A percentile compares a stretch with the other conserved stretches of the same genome.
These are phyloP conservation scores for Sebastiscus albofasciatus DNA, from an alignment of 2,797 vertebrate genomes.

Conservation along the genomic window DNA sequence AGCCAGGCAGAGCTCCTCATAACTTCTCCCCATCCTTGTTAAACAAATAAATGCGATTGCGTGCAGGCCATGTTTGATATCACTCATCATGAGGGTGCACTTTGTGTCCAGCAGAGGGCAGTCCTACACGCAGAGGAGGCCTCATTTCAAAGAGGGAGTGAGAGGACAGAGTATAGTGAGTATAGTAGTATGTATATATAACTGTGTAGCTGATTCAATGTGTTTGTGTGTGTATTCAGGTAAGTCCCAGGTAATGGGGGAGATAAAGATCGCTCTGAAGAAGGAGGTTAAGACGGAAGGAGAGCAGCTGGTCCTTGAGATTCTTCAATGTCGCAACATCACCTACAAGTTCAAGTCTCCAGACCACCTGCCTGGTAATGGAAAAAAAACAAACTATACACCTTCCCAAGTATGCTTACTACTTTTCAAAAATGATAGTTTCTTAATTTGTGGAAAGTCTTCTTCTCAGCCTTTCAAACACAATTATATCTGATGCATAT, in stretches of 20 bases:
- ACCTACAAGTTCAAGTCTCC: constrained; percentile 99
- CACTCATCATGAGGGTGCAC: neutral
- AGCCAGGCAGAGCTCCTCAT: constrained; percentile 22
- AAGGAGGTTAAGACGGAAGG: constrained; percentile 98
- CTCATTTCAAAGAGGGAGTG: neutral
- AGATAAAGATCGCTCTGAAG: constrained; percentile 98
- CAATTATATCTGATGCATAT: neutral
- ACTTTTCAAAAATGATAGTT: neutral
- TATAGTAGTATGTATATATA: neutral
- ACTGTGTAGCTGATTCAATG: neutral
- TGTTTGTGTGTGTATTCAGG: constrained; percentile 73
- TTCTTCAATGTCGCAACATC: constrained; percentile 98
- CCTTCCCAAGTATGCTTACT: too few species aligned
- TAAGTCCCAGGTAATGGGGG: constrained; percentile 97
- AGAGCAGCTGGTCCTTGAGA: constrained; percentile 95
- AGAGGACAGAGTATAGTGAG: neutral
- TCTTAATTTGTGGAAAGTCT: neutral
- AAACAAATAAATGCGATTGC: constrained; percentile 35
- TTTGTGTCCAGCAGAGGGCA: constrained; percentile 48
- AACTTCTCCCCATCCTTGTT: constrained; percentile 33
- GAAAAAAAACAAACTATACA: neutral
- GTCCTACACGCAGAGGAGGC: neutral
- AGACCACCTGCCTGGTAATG: constrained; percentile 96
- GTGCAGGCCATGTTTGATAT: constrained; percentile 1
- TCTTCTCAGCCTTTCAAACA: neutral